Evolutionary conservation across 2,113 vertebrate species (phyloP).

Genomic region (Strigops habroptila): DNA sequence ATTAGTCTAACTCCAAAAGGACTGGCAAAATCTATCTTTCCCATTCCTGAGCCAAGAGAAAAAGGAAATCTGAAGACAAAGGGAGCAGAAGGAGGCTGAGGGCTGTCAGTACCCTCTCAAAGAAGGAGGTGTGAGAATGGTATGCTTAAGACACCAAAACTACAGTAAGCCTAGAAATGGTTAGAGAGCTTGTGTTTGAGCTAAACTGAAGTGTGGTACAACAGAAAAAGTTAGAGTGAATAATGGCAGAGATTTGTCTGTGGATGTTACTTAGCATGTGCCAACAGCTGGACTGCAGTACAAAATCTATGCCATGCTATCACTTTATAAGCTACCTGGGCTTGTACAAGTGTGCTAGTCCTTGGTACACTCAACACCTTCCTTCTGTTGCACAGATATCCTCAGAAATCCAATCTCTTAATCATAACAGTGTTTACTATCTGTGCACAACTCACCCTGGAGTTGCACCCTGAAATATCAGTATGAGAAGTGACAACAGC

Average conservation of each 20-base stretch:
- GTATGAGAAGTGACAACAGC: background rate
- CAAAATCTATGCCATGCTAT: background rate
- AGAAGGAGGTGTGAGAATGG: background rate
- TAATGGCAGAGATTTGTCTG: background rate
- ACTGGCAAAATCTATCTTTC: background rate
- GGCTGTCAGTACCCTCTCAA: background rate
- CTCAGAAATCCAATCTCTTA: background rate
- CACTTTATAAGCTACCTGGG: background rate
- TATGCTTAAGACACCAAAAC: background rate
- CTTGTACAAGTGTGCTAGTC: fast-evolving
- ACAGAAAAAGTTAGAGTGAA: background rate
- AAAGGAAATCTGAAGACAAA: background rate
- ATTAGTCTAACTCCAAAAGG: background rate
- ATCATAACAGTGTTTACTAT: background rate
- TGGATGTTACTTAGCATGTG: background rate
- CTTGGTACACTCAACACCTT: background rate
- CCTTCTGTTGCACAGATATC: background rate
- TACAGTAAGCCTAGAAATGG: background rate
- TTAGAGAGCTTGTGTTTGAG: background rate
- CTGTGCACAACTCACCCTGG: background rate
- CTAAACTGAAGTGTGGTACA: background rate
- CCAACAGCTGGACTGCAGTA: background rate
- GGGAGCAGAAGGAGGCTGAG: background rate
- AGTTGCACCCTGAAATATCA: background rate
- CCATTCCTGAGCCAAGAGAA: background rate